phyloP scores from a whole-genome alignment of 2,888 invertebrate species.

The Ectobius pallidus region DNA sequence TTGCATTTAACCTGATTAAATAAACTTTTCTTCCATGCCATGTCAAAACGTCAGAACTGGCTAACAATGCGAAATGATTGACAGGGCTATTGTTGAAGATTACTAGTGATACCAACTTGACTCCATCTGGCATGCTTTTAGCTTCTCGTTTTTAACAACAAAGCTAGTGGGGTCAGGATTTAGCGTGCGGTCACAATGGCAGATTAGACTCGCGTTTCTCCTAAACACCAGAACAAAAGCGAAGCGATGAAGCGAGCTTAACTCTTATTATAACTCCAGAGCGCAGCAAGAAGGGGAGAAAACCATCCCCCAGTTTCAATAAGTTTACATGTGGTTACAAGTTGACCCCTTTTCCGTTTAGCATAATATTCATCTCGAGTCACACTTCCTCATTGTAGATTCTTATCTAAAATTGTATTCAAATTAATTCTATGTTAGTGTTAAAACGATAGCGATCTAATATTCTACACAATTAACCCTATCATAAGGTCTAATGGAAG shows the following conservation, averaged over 20 bases:
- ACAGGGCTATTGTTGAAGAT: conserved; percentile 2
- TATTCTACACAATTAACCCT: too few relatives aligned
- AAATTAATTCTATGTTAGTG: background rate
- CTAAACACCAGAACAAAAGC: conserved; percentile 22
- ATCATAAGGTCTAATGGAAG: too few relatives aligned
- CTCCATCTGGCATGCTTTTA: conserved; percentile 19
- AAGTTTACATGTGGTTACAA: conserved; percentile 31
- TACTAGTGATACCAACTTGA: background rate
- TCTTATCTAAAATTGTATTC: background rate
- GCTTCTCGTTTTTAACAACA: background rate
- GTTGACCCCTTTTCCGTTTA: conserved; percentile 3
- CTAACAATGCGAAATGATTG: conserved; percentile 20
- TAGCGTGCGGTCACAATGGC: conserved; percentile 20
- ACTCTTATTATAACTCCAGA: conserved; percentile 21
- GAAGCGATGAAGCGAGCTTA: conserved; percentile 22
- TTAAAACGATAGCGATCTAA: too few relatives aligned
- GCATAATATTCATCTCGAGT: conserved; percentile 13
- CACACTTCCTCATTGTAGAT: background rate
- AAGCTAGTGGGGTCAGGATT: background rate
- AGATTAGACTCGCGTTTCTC: conserved; percentile 24
- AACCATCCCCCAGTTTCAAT: too few relatives aligned
- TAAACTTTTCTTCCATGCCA: conserved; percentile 1
- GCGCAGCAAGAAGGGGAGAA: too few relatives aligned
- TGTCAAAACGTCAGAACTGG: conserved; percentile 19
- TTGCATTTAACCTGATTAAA: conserved; percentile 25